These are phyloP conservation scores for Diachasma alloeum DNA, from an alignment of 1,140 invertebrate species.

Conservation along the genomic window DNA sequence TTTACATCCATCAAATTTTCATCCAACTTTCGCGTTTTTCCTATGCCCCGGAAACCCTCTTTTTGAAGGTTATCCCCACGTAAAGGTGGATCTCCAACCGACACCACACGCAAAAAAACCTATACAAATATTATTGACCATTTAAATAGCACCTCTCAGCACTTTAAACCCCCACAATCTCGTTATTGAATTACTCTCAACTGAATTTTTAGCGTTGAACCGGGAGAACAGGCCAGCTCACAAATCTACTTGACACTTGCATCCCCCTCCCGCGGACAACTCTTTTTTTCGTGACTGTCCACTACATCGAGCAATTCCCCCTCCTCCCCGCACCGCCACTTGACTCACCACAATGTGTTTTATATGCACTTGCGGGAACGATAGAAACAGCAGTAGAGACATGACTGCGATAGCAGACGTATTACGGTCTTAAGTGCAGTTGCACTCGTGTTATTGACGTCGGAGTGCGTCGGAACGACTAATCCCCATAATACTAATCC, in stretches of 20 bases:
- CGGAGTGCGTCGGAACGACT: not conserved
- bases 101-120: not conserved
- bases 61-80: not conserved
- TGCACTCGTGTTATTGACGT: not conserved
- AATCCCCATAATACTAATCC: not conserved
- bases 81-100: not conserved
- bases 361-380: constrained; percentile 1
- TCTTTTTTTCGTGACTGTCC: not conserved
- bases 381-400: constrained; percentile 2
- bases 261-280: not conserved
- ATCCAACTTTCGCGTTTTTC: not conserved
- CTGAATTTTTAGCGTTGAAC: not conserved
- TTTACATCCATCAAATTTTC: not conserved
- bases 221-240: not conserved
- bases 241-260: not conserved
- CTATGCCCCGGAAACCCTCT: no score
- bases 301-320: not conserved
- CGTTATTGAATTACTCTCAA: not conserved
- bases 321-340: not conserved
- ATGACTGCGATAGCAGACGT: constrained; percentile 5
- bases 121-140: not conserved
- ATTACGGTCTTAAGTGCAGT: not conserved
- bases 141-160: not conserved
- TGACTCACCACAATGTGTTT: not conserved
- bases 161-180: not conserved